These are phyloP conservation scores for Acipenser transmontanus DNA, from an alignment of 2,797 vertebrate genomes.

Conservation along the genomic window DNA sequence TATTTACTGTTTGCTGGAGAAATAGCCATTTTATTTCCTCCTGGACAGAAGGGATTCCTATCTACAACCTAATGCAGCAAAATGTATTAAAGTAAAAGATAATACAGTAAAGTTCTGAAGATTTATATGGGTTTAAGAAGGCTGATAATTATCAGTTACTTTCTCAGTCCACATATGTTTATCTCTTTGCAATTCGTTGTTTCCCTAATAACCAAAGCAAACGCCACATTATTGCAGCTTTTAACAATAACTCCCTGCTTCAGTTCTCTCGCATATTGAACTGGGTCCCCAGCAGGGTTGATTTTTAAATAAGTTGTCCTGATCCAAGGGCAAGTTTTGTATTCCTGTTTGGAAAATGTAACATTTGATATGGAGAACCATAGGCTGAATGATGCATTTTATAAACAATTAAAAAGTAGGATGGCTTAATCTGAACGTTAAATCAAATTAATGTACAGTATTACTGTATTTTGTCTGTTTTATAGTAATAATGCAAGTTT, in stretches of 20 bases:
- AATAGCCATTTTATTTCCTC: neutral
- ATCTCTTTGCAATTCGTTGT: constrained; percentile 59
- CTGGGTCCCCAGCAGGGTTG: constrained; percentile 38
- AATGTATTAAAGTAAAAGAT: neutral
- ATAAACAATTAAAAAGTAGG: constrained; percentile 19
- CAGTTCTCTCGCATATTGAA: constrained; percentile 32
- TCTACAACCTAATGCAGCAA: neutral
- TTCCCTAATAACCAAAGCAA: constrained; percentile 61
- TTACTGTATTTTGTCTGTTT: too few relatives aligned
- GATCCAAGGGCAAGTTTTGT: constrained; percentile 37
- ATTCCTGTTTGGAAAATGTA: constrained; percentile 24
- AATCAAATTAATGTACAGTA: constrained; percentile 8
- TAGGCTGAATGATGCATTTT: too few relatives aligned
- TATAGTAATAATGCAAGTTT: too few relatives aligned
- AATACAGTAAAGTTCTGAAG: constrained; percentile 27
- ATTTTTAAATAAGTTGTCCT: constrained; percentile 41
- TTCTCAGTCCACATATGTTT: constrained; percentile 60
- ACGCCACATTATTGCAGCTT: constrained; percentile 43
- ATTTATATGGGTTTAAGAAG: constrained; percentile 39
- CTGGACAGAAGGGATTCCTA: neutral
- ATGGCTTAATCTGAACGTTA: constrained; percentile 17
- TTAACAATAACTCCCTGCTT: constrained; percentile 59
- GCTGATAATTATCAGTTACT: constrained; percentile 36
- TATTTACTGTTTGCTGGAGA: neutral
- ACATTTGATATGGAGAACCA: too few relatives aligned